Conservation (phyloP, 2,113 vertebrate genomes). For the Chionis minor region DNA sequence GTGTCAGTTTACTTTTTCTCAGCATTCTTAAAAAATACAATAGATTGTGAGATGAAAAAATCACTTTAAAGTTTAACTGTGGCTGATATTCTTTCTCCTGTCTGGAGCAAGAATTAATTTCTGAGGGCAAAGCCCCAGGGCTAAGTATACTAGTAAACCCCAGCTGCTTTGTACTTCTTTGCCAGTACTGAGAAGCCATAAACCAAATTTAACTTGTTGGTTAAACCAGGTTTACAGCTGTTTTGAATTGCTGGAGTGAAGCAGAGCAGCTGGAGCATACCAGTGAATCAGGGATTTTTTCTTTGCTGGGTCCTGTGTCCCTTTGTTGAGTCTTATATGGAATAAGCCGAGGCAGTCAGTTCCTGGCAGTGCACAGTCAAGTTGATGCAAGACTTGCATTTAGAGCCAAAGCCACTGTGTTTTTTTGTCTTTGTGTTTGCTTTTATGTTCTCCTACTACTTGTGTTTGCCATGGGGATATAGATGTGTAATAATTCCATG, state of each 20-base stretch:
- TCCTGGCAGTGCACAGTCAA: neutral
- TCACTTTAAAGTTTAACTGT: neutral
- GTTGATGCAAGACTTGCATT: neutral
- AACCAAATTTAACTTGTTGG: conserved; percentile 42
- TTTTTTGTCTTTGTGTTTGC: neutral
- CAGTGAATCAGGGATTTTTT: neutral
- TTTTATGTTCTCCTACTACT: neutral
- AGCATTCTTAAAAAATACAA: neutral
- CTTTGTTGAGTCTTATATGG: neutral
- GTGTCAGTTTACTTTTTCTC: neutral
- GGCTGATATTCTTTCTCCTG: neutral
- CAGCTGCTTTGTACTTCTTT: conserved; percentile 48
- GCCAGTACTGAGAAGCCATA: conserved; percentile 35
- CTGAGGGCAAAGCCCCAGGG: neutral
- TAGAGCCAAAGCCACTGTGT: neutral
- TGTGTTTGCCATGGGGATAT: neutral
- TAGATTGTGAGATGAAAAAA: neutral
- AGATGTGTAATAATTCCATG: neutral
- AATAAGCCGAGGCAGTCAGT: neutral
- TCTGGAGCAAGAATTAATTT: neutral
- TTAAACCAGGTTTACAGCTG: conserved; percentile 55
- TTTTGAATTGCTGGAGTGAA: conserved; percentile 23
- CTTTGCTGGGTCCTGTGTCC: neutral
- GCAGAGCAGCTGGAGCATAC: conserved; percentile 35
- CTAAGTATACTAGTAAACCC: neutral